Base-by-base conservation (phyloP, 1,140 invertebrate species). In the Tetraneura akinire region DNA sequence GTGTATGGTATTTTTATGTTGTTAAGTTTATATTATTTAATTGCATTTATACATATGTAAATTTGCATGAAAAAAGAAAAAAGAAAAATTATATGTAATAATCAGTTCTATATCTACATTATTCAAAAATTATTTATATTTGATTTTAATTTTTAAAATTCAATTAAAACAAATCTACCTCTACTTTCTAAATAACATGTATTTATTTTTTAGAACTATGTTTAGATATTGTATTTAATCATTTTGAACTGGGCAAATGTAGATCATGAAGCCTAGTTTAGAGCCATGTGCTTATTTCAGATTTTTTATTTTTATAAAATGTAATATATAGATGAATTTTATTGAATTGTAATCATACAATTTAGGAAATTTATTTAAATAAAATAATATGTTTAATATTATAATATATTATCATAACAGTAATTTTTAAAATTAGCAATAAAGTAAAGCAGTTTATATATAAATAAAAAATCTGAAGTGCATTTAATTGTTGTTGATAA, bases 281-380 rank as follows among this genome's bases (percentile, higher is more conserved):
- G 51, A 57, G 32, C 32, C 42, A 42, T 76, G 29, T 76, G 71
- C 51, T 76, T 76, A 51, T 76, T 76, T 57, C 53, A 76, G 11
- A 76, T 76, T 76, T 76, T 76, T 76, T 76, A 76, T 76, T 76
- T 76, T 76, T 76, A 76, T 76, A 76, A 76, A 76, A 42, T 70
- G 49, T 70, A 49, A 62, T 18, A 62, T 71, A 13, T 51, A 76
- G 53, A 76, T 21, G 53, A 55, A 51, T 57, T 57, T 21, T 37
- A 76, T 42, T 47, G 37, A 13, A 66, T 37, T 68, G n/a, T 68
- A 74, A 74, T 42, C n/a, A 57, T 23, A 37, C 37, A 21, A 55
- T 37, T 57, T 51, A 74, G 51, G 14, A 0, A 6, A 74, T 37
- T 74, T 21, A 74, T 74, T 74, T 21, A 74, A 53, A 55, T 37